Evolutionary conservation across 2,113 vertebrate genomes (phyloP), one percentile per base, ranked within the genome.

Genomic region (Salvelinus namaycush): DNA sequence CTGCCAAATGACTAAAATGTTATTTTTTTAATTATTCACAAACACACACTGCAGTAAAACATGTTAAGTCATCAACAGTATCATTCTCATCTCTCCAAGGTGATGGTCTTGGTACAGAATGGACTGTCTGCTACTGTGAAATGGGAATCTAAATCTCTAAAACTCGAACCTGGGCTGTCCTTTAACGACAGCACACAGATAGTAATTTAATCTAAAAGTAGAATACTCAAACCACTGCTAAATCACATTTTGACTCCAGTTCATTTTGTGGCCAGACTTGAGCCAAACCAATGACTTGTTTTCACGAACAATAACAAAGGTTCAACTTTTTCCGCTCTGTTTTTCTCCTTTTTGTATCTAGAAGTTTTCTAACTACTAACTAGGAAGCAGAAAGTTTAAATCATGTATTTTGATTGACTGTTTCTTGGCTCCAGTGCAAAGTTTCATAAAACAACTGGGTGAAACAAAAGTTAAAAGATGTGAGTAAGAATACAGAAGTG

Each of bases 151-250:
- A 26, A 11, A 5, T 14, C 13, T 67, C 65, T 67, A 14, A 9
- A 14, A 24, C 65, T 7, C 4, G 1, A 7, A 4, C 65, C 26
- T 12, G 7, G 75, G 70, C 76, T 67, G 73, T 27, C 29, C 39
- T 81, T 74, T 71, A 57, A 70, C 67, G 72, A 31, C 39, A 49
- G 59, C 72, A 80, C 59, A 83, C 68, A 66, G 79, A 80, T 70
- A 62, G 77, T 68, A 77, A 81, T 81, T 81, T 75, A 76, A 74
- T 85, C 83, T 82, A 83, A 85, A 86, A 80, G 12, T 11, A 77
- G 77, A 81, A 68, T 11, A 57, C 4, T 67, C 57, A 78, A 54
- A 76, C 87, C 79, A 70, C 77, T 76, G 68, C 26, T 64, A 76
- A 79, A 69, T 73, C 67, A 24, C 51, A 65, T 77, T 76, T 59